phyloP scores from a whole-genome alignment of 2,888 invertebrate species.

The Galerucella pusilla region DNA sequence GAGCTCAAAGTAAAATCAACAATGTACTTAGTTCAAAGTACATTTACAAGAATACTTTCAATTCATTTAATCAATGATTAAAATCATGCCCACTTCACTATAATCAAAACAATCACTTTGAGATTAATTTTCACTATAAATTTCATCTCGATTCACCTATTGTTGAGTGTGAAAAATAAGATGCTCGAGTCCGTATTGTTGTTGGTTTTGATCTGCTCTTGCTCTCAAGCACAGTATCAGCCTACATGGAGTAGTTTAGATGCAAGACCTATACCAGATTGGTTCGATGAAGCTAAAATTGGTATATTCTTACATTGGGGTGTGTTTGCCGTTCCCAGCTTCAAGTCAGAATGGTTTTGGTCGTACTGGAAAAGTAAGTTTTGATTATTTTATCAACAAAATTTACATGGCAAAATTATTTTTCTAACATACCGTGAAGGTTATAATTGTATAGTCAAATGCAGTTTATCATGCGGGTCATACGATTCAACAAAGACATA shows the following conservation, averaged over 20 bases:
- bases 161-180: not conserved
- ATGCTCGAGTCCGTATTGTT: not conserved
- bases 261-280: slow-evolving; percentile 80
- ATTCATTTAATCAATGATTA: no score
- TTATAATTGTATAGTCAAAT: no score
- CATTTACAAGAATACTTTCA: no score
- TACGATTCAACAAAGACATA: no score
- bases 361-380: slow-evolving; percentile 77
- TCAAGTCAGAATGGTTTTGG: slow-evolving; percentile 95
- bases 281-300: slow-evolving; percentile 92
- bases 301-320: slow-evolving; percentile 97
- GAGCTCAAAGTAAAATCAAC: no score
- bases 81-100: no score
- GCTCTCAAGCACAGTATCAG: slow-evolving; percentile 65
- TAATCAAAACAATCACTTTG: not conserved
- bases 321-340: slow-evolving; percentile 90
- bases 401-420: not conserved
- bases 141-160: no score
- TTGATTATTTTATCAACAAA: not conserved
- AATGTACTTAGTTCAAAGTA: no score
- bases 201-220: not conserved
- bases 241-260: slow-evolving; percentile 90
- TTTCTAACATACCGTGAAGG: no score
- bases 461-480: no score
- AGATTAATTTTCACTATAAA: not conserved